Conservation (phyloP, 2,888 invertebrate species). For the Sialis fuliginosa region DNA sequence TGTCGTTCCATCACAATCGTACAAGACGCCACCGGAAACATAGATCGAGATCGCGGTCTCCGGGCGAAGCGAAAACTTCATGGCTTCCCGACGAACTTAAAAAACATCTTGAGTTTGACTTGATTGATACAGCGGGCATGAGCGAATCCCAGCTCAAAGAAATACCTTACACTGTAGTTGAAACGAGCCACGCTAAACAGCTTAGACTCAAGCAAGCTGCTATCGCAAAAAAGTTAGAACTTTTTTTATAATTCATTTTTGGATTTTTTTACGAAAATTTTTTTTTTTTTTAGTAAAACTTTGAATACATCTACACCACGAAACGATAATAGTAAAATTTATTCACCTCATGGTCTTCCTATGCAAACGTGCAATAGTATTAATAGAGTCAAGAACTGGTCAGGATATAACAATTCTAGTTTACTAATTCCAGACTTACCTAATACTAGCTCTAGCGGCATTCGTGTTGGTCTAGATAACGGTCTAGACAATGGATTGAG, state of each 20-base stretch:
- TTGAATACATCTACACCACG: no score
- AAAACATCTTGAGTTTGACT: slow-evolving; percentile 73
- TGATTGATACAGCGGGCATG: slow-evolving; percentile 81
- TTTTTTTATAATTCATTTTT: no score
- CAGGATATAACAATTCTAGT: slow-evolving; percentile 17
- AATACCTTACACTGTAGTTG: slow-evolving; percentile 78
- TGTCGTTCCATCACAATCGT: slow-evolving; percentile 18
- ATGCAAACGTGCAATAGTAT: not conserved
- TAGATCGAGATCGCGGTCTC: slow-evolving; percentile 35
- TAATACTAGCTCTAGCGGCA: slow-evolving; percentile 13
- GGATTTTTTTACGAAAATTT: not conserved
- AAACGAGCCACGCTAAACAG: slow-evolving; percentile 46
- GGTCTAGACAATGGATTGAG: slow-evolving; percentile 13
- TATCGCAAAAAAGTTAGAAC: slow-evolving; percentile 11
- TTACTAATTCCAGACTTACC: slow-evolving; percentile 14
- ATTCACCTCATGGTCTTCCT: not conserved
- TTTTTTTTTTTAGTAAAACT: not conserved
- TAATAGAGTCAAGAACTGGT: slow-evolving; percentile 8
- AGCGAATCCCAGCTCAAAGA: slow-evolving; percentile 70
- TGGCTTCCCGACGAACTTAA: slow-evolving; percentile 62
- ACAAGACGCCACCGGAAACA: slow-evolving; percentile 22
- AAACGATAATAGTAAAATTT: not conserved
- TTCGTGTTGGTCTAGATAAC: slow-evolving; percentile 8
- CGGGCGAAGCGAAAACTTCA: slow-evolving; percentile 41
- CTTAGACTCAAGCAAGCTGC: slow-evolving; percentile 28